These are phyloP conservation scores for Podarcis lilfordi DNA, from an alignment of 2,797 vertebrate genomes.

Conservation along the genomic window DNA sequence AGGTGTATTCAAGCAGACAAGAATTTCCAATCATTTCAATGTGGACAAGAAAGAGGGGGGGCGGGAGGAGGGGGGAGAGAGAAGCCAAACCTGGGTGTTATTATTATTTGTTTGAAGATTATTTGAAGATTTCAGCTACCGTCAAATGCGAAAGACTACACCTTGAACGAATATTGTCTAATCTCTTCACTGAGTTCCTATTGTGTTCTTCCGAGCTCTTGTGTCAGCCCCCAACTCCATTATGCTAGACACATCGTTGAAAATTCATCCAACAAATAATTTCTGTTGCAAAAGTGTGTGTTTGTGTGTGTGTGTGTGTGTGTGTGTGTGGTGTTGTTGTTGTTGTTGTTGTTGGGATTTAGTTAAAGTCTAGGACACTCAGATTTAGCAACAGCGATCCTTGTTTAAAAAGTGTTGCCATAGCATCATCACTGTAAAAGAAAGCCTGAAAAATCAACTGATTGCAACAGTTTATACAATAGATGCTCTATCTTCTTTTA, in stretches of 20 bases:
- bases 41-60: background rate
- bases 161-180: background rate
- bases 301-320: no score
- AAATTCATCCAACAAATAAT: background rate
- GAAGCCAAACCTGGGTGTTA: background rate
- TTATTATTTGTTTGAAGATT: background rate
- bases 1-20: background rate
- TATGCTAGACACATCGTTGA: background rate
- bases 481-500: background rate
- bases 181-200: background rate
- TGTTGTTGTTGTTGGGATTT: background rate
- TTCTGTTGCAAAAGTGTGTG: background rate
- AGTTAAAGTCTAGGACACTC: background rate
- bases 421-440: fast-evolving
- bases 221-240: background rate
- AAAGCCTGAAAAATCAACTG: background rate
- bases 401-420: background rate
- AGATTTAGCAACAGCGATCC: background rate
- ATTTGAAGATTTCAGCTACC: background rate
- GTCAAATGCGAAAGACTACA: no score
- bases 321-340: no score
- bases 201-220: background rate
- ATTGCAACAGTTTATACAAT: background rate
- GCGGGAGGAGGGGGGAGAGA: background rate
- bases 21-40: background rate